These are phyloP conservation scores for Spinus olivaceus DNA, from an alignment of 2,797 vertebrate genomes.

Conservation along the genomic window DNA sequence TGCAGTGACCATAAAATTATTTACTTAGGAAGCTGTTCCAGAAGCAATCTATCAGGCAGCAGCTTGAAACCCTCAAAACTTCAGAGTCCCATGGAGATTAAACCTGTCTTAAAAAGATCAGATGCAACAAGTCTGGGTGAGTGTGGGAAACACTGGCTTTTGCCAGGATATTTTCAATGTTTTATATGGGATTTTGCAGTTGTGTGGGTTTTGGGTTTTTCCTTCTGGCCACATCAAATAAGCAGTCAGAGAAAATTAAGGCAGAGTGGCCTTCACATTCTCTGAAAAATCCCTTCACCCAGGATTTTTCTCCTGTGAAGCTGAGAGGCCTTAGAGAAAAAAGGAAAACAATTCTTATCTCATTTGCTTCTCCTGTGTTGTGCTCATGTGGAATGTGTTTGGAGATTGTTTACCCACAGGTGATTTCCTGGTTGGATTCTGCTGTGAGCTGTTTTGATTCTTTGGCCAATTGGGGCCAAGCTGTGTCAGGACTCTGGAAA, in stretches of 20 bases:
- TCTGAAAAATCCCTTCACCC: too few relatives aligned
- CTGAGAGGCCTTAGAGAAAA: too few relatives aligned
- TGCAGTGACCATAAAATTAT: neutral
- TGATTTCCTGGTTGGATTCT: too few relatives aligned
- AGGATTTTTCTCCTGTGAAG: too few relatives aligned
- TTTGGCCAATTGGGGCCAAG: too few relatives aligned
- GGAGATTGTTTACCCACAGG: too few relatives aligned
- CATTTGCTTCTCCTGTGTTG: too few relatives aligned
- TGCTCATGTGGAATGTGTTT: too few relatives aligned
- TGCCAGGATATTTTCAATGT: neutral
- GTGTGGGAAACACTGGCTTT: neutral
- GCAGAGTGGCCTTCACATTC: neutral
- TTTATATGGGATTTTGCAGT: neutral
- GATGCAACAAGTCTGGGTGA: neutral
- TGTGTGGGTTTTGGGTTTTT: neutral
- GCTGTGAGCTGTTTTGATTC: too few relatives aligned
- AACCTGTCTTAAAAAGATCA: neutral
- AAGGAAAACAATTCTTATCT: too few relatives aligned
- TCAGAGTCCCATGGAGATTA: fast-evolving
- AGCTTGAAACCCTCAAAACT: neutral
- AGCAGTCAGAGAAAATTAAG: neutral
- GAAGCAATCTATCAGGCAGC: neutral
- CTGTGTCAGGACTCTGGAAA: too few relatives aligned
- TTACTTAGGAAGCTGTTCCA: neutral
- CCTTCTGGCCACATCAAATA: neutral